Conservation (phyloP, 2,888 invertebrate species). For the Drosophila leonis region DNA sequence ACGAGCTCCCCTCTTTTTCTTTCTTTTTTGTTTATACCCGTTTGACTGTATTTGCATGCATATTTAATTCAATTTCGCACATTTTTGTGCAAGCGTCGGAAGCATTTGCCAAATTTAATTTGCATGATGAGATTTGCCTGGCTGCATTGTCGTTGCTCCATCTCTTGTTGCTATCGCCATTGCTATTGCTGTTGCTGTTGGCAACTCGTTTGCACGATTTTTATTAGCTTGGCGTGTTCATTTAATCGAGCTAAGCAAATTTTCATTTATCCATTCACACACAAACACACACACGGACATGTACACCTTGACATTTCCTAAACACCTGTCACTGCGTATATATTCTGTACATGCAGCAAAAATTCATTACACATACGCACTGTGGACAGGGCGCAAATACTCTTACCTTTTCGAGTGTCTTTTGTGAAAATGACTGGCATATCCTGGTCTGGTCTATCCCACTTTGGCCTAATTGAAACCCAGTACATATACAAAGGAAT, state of each 20-base stretch:
- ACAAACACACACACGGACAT: constrained; percentile 14
- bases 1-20: constrained; percentile 42
- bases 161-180: constrained; percentile 7
- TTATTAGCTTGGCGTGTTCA: constrained; percentile 67
- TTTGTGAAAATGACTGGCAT: constrained; percentile 47
- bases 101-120: constrained; percentile 77
- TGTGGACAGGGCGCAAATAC: neutral
- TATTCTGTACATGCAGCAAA: constrained; percentile 25
- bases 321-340: constrained; percentile 60
- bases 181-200: constrained; percentile 34
- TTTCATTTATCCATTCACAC: constrained; percentile 57
- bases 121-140: constrained; percentile 78
- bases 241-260: constrained; percentile 69
- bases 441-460: constrained; percentile 11
- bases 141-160: constrained; percentile 42
- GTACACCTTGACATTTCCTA: constrained; percentile 40
- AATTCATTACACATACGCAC: constrained; percentile 50
- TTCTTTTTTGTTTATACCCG: constrained; percentile 16
- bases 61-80: constrained; percentile 80
- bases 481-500: neutral
- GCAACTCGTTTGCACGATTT: constrained; percentile 74
- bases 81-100: constrained; percentile 75
- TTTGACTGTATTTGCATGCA: constrained; percentile 60
- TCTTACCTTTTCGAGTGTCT: constrained; percentile 29
- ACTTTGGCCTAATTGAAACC: constrained; percentile 51